Conservation (phyloP, 1,140 invertebrate genomes). For the Lethocerus indicus region DNA sequence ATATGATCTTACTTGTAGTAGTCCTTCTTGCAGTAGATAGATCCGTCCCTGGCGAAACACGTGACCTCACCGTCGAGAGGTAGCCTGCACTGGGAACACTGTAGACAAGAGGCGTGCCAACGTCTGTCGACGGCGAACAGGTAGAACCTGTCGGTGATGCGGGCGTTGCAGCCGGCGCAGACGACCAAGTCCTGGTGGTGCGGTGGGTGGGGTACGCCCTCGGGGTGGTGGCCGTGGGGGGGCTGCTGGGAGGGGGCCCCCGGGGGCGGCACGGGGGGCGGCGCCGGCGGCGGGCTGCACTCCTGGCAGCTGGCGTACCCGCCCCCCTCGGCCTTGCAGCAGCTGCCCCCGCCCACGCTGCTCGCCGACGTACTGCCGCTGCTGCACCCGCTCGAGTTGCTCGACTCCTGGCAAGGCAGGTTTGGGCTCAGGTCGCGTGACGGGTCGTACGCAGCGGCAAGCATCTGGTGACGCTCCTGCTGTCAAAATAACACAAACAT, state of each 20-base stretch:
- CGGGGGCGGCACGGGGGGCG: constrained; percentile 24
- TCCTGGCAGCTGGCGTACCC: constrained; percentile 11
- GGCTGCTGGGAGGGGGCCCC: too few species aligned
- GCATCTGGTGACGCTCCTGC: constrained; percentile 25
- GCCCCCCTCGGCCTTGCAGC: constrained; percentile 19
- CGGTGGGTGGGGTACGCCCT: too few species aligned
- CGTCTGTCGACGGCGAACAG: constrained; percentile 69
- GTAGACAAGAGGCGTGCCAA: constrained; percentile 83
- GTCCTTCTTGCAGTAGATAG: constrained; percentile 94
- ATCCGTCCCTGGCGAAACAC: constrained; percentile 84
- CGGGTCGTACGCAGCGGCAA: constrained; percentile 44
- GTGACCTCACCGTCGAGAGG: constrained; percentile 79
- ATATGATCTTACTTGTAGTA: constrained; percentile 87
- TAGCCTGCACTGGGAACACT: constrained; percentile 80
- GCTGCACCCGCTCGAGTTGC: constrained; percentile 21
- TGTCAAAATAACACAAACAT: constrained; percentile 4
- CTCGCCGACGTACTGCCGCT: constrained; percentile 22
- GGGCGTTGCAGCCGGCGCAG: constrained; percentile 70
- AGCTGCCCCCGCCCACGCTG: too few species aligned
- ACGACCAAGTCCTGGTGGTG: constrained; percentile 25
- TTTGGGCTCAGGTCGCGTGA: constrained; percentile 51
- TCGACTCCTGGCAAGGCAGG: constrained; percentile 41
- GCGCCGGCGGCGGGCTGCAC: constrained; percentile 26
- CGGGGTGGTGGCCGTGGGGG: too few species aligned
- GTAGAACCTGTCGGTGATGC: constrained; percentile 79